Conservation (phyloP, 2,113 vertebrate species). For the Apaloderma vittatum region DNA sequence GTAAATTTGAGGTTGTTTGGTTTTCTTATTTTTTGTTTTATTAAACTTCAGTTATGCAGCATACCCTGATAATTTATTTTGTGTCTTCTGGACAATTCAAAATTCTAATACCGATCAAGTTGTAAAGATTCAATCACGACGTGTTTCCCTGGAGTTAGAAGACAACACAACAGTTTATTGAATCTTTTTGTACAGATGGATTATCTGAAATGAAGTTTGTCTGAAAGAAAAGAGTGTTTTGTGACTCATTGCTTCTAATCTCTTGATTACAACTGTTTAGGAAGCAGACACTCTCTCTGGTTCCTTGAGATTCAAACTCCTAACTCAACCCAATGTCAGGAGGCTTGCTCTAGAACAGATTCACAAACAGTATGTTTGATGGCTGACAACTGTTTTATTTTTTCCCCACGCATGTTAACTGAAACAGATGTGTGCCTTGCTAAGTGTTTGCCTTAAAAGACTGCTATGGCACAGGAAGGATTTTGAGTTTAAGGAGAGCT, state of each 20-base stretch:
- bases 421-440: background rate
- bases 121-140: background rate
- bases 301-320: background rate
- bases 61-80: background rate
- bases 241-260: background rate
- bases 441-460: background rate
- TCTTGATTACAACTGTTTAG: background rate
- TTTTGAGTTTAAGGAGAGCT: background rate
- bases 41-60: background rate
- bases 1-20: background rate
- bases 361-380: background rate
- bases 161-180: background rate
- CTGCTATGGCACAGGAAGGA: background rate
- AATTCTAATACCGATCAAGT: background rate
- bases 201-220: background rate
- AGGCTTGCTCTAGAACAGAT: background rate
- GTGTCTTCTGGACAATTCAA: background rate
- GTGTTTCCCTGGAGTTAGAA: background rate
- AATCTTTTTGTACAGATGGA: background rate
- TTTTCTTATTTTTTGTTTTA: background rate
- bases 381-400: background rate
- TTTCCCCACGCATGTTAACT: accelerated
- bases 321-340: background rate
- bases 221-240: background rate
- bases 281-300: background rate